Percentiles rank a stretch among this genome's conserved stretches.
phyloP scores from a whole-genome alignment of 2,113 vertebrate genomes.

The Alouatta palliata region DNA sequence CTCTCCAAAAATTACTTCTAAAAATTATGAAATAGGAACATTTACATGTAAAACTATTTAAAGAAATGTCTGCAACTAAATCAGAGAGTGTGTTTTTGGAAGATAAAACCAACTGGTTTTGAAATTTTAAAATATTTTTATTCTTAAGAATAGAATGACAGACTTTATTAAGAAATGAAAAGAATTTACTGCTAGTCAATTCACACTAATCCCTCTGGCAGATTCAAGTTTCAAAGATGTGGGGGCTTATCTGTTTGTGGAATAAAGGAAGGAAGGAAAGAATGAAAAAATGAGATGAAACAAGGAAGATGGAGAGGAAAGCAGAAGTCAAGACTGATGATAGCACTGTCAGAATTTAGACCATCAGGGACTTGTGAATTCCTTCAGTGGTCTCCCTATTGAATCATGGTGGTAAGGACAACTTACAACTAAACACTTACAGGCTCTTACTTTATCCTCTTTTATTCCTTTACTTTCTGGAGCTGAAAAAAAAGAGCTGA shows the following conservation, averaged over 20 bases:
- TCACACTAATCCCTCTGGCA: not conserved
- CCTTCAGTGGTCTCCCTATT: not conserved
- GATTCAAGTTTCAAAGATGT: not conserved
- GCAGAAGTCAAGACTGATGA: not conserved
- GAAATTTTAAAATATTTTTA: constrained; percentile 38
- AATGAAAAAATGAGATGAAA: not conserved
- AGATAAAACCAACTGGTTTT: constrained; percentile 35
- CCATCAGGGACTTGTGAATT: not conserved
- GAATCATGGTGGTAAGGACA: not conserved
- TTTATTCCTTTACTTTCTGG: not conserved
- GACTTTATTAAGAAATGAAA: not conserved
- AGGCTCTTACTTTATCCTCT: not conserved
- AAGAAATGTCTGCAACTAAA: constrained; percentile 10
- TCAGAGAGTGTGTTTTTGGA: not conserved
- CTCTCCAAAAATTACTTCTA: not conserved
- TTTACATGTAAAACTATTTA: constrained; percentile 33
- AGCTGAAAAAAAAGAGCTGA: not conserved
- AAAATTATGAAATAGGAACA: not conserved
- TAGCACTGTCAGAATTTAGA: not conserved
- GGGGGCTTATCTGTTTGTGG: not conserved
- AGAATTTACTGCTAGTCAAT: not conserved
- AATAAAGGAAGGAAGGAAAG: not conserved
- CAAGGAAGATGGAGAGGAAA: not conserved
- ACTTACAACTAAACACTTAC: not conserved
- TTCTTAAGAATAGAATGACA: not conserved